Base-by-base conservation (phyloP, 2,888 invertebrate species). In the Onthophagus sagittarius region DNA sequence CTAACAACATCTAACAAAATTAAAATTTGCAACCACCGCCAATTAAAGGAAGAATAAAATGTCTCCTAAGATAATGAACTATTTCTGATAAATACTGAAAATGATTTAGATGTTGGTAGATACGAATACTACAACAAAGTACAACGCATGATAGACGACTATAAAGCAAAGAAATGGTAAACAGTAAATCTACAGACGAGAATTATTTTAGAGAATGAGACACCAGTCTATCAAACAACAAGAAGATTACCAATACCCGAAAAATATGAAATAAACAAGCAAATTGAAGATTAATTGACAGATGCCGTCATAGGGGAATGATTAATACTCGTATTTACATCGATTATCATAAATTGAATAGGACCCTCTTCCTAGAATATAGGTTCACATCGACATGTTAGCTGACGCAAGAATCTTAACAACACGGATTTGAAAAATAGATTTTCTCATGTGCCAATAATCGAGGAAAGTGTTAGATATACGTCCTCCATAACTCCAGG, bases 401-500 rank as follows among this genome's bases (percentile, higher is more conserved):
- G 76, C 79, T 70, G 77, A 75, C 72, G 79, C 78, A 67, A 70
- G 71, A 77, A 31, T 81, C 71, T 83, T 82, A 77, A 79, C 74
- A 75, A 76, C 79, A n/a, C 82, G 4, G 82, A 83, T 76, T 71
- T 83, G 9, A 81, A 81, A 76, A 80, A 82, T 76, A 81, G 80
- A 62, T 84, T 83, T 76, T 81, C 83, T 33, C 83, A 84, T 76
- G 82, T 84, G 9, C 74, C 74, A 2, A 76, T 84, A 0, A 78
- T 80, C n/a, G 72, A 77, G 69, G 72, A 76, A 1, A 78, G 76
- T 33, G 6, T 69, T 0, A 82, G 82, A 76, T 84, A 83, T 71
- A 84, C 84, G 0, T 75, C 85, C 0, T 85, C 85, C 77, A 82
- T 84, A 2, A 82, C 81, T 7, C 82, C 77, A 5, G 77, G 79